These are phyloP conservation scores for Chaetura pelagica DNA, from an alignment of 2,113 vertebrate genomes.

Conservation along the genomic window DNA sequence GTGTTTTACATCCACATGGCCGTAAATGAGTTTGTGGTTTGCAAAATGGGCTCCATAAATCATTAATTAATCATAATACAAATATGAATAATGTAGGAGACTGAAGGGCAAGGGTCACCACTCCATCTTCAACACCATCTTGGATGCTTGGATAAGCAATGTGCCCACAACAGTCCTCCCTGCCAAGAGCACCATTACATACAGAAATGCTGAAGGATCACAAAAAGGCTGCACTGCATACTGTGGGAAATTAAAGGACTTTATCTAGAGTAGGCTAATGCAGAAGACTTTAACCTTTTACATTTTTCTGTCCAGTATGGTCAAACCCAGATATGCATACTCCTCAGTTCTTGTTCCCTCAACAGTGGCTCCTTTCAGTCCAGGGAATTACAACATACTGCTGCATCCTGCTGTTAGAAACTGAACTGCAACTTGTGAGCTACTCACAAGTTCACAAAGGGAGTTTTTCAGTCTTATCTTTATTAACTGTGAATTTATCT, in stretches of 20 bases:
- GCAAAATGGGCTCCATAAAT: conserved; percentile 76
- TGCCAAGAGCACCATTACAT: conserved; percentile 61
- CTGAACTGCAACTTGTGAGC: background rate
- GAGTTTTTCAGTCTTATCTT: conserved; percentile 77
- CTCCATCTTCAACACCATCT: conserved; percentile 36
- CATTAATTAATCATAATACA: conserved; percentile 79
- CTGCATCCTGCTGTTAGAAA: conserved; percentile 53
- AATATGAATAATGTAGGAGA: conserved; percentile 54
- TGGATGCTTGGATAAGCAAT: conserved; percentile 53
- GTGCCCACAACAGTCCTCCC: background rate
- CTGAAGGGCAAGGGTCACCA: conserved; percentile 33
- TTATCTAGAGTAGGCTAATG: background rate
- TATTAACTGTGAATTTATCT: conserved; percentile 86
- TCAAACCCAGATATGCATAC: background rate
- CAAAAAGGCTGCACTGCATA: background rate
- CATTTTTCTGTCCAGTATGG: background rate
- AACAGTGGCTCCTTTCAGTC: background rate
- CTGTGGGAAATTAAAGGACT: background rate
- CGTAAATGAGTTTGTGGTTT: conserved; percentile 21
- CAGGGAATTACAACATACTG: background rate
- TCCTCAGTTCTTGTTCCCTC: background rate
- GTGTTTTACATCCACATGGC: background rate
- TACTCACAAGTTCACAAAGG: background rate
- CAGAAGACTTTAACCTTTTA: background rate
- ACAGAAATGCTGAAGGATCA: conserved; percentile 57